Percentiles rank a stretch among this genome's conserved stretches.
phyloP scores from a whole-genome alignment of 2,797 vertebrate species.

The Mycteria americana region DNA sequence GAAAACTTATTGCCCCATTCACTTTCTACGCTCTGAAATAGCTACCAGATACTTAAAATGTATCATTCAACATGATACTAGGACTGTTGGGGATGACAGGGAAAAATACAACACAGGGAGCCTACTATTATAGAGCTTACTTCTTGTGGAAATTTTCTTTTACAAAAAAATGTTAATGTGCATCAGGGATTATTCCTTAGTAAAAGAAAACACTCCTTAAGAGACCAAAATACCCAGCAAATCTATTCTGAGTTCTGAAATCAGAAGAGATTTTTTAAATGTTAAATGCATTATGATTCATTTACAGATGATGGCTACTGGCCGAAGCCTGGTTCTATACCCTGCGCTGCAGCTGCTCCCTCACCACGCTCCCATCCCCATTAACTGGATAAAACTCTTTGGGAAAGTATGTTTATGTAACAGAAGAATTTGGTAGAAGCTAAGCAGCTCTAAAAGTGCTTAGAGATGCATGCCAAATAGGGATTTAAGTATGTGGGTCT shows the following conservation, averaged over 20 bases:
- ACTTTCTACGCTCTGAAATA: not conserved
- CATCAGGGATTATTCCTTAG: not conserved
- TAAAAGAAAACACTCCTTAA: not conserved
- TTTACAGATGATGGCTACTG: not conserved
- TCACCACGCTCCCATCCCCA: not conserved
- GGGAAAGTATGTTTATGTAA: conserved; percentile 55
- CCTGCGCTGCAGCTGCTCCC: not conserved
- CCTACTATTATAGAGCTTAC: not conserved
- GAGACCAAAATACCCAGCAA: not conserved
- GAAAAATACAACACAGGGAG: not conserved
- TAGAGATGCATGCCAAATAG: conserved; percentile 31
- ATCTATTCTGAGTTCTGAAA: not conserved
- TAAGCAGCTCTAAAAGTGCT: conserved; percentile 61
- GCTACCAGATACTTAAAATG: not conserved
- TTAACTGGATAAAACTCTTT: conserved; percentile 38
- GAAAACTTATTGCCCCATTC: not conserved
- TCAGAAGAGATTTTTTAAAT: not conserved
- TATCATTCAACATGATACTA: not conserved
- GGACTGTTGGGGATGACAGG: not conserved
- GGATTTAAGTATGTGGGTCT: conserved; percentile 44
- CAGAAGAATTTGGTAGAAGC: conserved; percentile 47
- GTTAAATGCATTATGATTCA: not conserved
- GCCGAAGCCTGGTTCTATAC: not conserved
- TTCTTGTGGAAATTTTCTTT: not conserved
- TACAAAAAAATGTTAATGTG: not conserved